phyloP scores from a whole-genome alignment of 1,140 invertebrate genomes.

The Diabrotica virgifera region DNA sequence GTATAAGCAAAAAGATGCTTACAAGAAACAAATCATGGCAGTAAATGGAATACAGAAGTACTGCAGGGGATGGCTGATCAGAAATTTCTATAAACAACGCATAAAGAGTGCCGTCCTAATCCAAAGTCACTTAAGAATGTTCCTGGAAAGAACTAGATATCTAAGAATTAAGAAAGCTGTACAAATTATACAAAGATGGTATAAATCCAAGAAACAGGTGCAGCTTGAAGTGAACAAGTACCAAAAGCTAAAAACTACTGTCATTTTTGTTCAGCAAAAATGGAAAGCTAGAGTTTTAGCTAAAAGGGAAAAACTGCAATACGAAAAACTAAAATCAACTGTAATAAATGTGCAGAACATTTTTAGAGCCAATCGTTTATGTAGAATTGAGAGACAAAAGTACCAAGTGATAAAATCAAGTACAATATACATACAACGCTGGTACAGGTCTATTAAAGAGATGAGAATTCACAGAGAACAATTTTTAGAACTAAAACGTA shows the following conservation, averaged over 20 bases:
- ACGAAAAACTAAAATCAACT: slow-evolving; percentile 25
- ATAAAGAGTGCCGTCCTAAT: slow-evolving; percentile 29
- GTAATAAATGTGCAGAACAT: slow-evolving; percentile 33
- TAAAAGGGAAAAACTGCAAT: slow-evolving; percentile 18
- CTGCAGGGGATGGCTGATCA: slow-evolving; percentile 42
- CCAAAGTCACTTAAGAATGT: slow-evolving; percentile 28
- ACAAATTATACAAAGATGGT: slow-evolving; percentile 39
- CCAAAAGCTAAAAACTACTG: slow-evolving; percentile 35
- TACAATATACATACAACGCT: slow-evolving; percentile 50
- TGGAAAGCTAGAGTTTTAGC: slow-evolving; percentile 32
- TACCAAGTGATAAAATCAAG: slow-evolving; percentile 43
- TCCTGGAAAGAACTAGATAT: slow-evolving; percentile 27
- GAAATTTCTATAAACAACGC: slow-evolving; percentile 32
- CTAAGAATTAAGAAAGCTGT: slow-evolving; percentile 40
- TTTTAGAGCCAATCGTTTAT: slow-evolving; percentile 44
- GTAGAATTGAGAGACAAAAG: slow-evolving; percentile 33
- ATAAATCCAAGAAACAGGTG: slow-evolving; percentile 38
- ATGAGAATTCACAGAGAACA: slow-evolving; percentile 44
- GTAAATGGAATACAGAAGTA: slow-evolving; percentile 35
- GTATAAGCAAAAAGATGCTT: slow-evolving; percentile 36
- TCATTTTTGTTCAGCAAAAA: slow-evolving; percentile 43
- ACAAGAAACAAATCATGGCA: slow-evolving; percentile 25
- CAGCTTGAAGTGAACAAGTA: slow-evolving; percentile 36
- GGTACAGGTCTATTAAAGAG: slow-evolving; percentile 46
- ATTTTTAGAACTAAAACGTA: slow-evolving; percentile 47